A percentile compares a stretch with the other conserved stretches of the same genome.
Evolutionary conservation across 2,888 invertebrate species (phyloP).

Genomic region (Amphipyra berbera): DNA sequence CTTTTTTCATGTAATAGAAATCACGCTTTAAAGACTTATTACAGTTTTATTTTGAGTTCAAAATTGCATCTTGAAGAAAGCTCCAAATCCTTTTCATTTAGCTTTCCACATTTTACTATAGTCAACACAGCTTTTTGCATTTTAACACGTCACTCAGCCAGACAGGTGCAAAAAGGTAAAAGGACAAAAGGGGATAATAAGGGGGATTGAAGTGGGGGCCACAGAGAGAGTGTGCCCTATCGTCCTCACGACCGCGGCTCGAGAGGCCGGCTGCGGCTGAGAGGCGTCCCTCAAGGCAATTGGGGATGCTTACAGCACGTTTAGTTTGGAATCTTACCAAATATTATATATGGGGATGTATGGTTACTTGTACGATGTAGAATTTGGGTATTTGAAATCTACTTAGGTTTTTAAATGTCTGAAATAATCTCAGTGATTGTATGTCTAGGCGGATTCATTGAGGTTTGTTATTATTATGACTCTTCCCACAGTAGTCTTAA

Average conservation of each 20-base stretch:
- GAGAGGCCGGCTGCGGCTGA: constrained; percentile 62
- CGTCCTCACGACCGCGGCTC: constrained; percentile 64
- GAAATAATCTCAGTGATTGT: no score
- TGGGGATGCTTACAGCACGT: constrained; percentile 58
- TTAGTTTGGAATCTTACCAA: constrained; percentile 50
- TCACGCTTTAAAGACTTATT: no score
- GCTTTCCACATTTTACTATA: constrained; percentile 35
- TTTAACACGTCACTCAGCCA: constrained; percentile 61
- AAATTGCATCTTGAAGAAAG: no score
- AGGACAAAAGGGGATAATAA: constrained; percentile 80
- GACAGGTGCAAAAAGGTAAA: constrained; percentile 77
- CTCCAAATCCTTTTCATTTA: constrained; percentile 37
- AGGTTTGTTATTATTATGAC: no score
- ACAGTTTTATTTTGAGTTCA: no score
- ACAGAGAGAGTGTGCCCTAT: constrained; percentile 81
- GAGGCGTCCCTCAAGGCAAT: constrained; percentile 58
- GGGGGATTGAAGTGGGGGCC: constrained; percentile 70
- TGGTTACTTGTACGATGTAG: not conserved
- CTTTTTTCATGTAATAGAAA: no score
- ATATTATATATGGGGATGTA: constrained; percentile 29
- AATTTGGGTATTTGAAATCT: not conserved
- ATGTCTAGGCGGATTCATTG: no score
- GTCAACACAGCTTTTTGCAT: constrained; percentile 55
- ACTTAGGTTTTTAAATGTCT: no score
- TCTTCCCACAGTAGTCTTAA: no score